Percentiles rank a stretch among this genome's conserved stretches.
phyloP scores from a whole-genome alignment of 2,113 vertebrate genomes.

The Oceanites oceanicus region DNA sequence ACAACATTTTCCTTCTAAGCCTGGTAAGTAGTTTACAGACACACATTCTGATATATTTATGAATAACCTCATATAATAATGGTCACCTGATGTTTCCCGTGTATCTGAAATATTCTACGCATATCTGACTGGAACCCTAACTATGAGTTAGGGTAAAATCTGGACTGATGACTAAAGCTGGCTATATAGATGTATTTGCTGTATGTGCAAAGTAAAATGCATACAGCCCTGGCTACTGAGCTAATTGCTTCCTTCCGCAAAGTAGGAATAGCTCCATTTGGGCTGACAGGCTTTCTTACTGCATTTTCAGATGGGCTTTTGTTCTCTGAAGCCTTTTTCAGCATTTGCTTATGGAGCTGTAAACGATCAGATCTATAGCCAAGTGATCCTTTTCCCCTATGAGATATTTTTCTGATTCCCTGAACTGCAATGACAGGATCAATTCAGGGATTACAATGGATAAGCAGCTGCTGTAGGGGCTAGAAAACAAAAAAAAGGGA shows the following conservation, averaged over 20 bases:
- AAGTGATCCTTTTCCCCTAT: neutral
- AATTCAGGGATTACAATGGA: constrained; percentile 38
- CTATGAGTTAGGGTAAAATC: neutral
- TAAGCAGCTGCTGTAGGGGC: constrained; percentile 7
- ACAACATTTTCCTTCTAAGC: neutral
- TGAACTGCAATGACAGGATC: constrained; percentile 48
- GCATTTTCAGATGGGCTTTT: neutral
- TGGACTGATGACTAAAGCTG: neutral
- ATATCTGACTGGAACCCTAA: neutral
- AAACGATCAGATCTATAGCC: constrained; percentile 27
- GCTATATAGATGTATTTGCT: neutral
- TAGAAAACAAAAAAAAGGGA: constrained; percentile 32
- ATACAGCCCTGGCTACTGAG: neutral
- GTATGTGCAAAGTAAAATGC: neutral
- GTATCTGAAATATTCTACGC: neutral
- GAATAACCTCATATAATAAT: neutral
- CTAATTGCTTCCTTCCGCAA: neutral
- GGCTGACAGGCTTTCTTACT: neutral
- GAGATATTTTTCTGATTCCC: constrained; percentile 34
- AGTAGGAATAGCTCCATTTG: neutral
- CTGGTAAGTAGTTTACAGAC: neutral
- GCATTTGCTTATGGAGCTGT: constrained; percentile 5
- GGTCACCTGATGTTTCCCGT: neutral
- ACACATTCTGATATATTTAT: accelerated
- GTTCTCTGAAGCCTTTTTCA: neutral